Evolutionary conservation across 1,140 invertebrate species (phyloP).

Genomic region (Tetramorium alpestre): DNA sequence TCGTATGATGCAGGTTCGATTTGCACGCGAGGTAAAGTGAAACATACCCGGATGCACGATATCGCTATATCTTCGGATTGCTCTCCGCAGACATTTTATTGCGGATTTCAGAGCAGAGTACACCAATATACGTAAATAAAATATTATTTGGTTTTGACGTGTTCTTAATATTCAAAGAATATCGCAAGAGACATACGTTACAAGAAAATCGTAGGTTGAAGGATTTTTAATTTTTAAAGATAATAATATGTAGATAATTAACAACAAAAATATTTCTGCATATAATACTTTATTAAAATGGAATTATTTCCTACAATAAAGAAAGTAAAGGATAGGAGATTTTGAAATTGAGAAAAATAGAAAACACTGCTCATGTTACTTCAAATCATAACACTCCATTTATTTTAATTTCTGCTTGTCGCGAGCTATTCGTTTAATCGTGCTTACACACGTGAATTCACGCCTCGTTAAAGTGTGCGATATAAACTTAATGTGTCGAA

Average conservation of each 20-base stretch:
- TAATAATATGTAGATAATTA: not conserved
- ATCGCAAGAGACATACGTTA: not conserved
- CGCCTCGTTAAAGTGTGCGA: slow-evolving; percentile 5
- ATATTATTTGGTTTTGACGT: not conserved
- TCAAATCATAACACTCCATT: slow-evolving; percentile 23
- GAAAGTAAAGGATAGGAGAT: not conserved
- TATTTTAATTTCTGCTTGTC: slow-evolving; percentile 7
- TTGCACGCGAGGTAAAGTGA: slow-evolving; percentile 63
- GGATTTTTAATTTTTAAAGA: not conserved
- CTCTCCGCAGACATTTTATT: not conserved
- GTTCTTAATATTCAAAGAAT: not conserved
- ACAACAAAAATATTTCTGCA: not conserved
- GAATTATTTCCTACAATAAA: not conserved
- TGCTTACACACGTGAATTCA: slow-evolving; percentile 10
- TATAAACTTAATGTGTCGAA: slow-evolving; percentile 43
- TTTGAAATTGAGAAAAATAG: not conserved
- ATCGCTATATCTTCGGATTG: slow-evolving; percentile 4
- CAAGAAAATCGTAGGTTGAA: not conserved
- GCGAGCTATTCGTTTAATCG: slow-evolving; percentile 14
- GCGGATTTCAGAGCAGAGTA: not conserved
- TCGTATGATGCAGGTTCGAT: slow-evolving; percentile 44
- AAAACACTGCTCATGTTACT: not conserved
- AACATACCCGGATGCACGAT: slow-evolving; percentile 55
- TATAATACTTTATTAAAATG: not conserved
- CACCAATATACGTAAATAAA: not conserved